Base-by-base conservation (phyloP, 2,113 vertebrate genomes). In the Scartelaos histophorus region DNA sequence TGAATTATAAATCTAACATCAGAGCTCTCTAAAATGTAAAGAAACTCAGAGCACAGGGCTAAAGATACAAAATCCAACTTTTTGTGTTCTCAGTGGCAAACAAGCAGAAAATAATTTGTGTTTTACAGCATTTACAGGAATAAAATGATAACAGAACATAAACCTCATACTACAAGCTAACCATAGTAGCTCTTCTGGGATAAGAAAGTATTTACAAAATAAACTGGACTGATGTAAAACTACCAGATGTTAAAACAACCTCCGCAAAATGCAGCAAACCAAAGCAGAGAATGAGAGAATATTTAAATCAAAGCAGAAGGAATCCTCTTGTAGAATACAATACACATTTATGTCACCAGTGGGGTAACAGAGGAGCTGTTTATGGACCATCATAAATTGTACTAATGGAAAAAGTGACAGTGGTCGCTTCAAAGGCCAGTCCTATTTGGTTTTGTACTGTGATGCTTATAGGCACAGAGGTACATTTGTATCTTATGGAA, bases 401-500 rank as follows among this genome's bases (percentile, higher is more conserved):
- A 61, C 58, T 29, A 61, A 61, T 61, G 24, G 58, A 34, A 61
- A 35, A 35, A 34, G 25, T 34, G 58, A 34, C 58, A 61, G 25
- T 25, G 25, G 24, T 34, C 15, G 24, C 13, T 13, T 13, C 57
- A 60, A 13, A 60, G 56, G 57, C 24, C 57, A 29, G 13, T 60
- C 13, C 57, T 22, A 60, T 60, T 25, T 25, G 24, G 22, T 15
- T 60, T 16, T 60, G 22, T 58, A 25, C 15, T 58, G 12, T 60
- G 57, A 60, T 25, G 57, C 57, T 60, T 7, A 29, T 22, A 7
- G 21, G 12, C 24, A 29, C 3, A 60, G 24, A 58, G 29, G 21
- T 15, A 58, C 57, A 58, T 58, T 25, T 13, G 22, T 58, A 16
- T 58, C 57, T 58, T 58, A 58, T 57, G n/a, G 57, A 56, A n/a